phyloP scores from a whole-genome alignment of 2,113 vertebrate species.

The Gymnogyps californianus region DNA sequence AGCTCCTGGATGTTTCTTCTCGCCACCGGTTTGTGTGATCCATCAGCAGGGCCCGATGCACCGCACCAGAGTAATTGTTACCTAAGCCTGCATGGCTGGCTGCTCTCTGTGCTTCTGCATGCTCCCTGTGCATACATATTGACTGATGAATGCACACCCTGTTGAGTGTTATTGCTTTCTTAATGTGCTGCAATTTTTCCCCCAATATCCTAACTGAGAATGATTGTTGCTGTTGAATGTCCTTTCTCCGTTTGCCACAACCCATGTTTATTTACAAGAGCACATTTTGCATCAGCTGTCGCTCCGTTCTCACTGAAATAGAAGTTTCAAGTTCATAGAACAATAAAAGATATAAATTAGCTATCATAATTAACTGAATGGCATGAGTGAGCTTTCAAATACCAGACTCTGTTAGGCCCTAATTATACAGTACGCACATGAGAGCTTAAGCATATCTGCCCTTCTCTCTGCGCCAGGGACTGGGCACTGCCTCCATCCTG shows the following conservation, averaged over 20 bases:
- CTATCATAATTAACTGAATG: slow-evolving; percentile 6
- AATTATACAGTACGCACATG: fast-evolving
- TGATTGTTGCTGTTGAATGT: neutral
- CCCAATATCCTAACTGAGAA: slow-evolving; percentile 34
- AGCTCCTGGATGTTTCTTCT: neutral
- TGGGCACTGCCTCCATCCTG: neutral
- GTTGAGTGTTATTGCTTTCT: slow-evolving; percentile 38
- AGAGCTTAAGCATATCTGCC: neutral
- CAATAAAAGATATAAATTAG: slow-evolving; percentile 7
- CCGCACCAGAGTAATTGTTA: neutral
- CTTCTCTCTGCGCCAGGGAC: neutral
- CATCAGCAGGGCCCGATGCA: neutral
- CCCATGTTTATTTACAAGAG: slow-evolving; percentile 24
- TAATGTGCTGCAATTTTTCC: slow-evolving; percentile 30
- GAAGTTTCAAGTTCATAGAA: neutral
- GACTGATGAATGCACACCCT: slow-evolving; percentile 23
- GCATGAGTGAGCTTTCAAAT: neutral
- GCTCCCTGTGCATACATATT: neutral
- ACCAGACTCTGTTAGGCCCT: neutral
- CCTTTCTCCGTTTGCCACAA: neutral
- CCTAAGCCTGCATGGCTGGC: neutral
- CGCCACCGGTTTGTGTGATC: fast-evolving
- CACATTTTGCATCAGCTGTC: neutral
- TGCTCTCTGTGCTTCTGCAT: neutral
- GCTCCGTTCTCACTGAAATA: fast-evolving